Evolutionary conservation across 2,888 invertebrate species (phyloP), one percentile per base, ranked within the genome.

Genomic region (Drosophila monieri): DNA sequence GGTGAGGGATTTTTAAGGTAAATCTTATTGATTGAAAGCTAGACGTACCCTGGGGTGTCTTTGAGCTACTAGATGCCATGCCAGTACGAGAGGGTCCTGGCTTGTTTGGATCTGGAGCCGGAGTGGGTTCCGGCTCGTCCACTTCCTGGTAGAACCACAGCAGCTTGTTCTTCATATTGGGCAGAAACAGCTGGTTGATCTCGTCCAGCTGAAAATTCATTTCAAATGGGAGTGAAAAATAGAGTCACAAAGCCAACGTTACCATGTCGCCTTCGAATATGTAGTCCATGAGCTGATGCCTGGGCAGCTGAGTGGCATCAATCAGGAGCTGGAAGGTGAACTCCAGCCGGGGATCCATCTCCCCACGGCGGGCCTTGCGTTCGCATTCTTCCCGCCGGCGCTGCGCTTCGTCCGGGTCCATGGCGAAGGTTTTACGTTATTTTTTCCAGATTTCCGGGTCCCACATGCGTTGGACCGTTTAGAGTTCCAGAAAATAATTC

Each of bases 251-350:
- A 39, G 39, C 0, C 14, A 3, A 41, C 10, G 85, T 89, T 91
- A 95, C 96, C 96, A 97, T 97, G 88, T 97, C 96, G 74, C 96
- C 96, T 91, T 97, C 97, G 92, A 97, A 97, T 46, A 97, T 96
- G 89, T 96, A 95, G 91, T 97, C 97, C 96, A 97, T 97, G 72
- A 97, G 95, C 86, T 97, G 96, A 90, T 96, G 95, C 30, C 97
- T 92, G 0, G 95, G 94, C 53, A 97, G 92, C 14, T 95, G 95
- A 0, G 97, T 97, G 54, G 95, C 96, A 86, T 97, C 97, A 90
- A 97, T 96, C 76, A 97, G 93, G 52, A 97, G 93, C 90, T 97
- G 97, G 92, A 97, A 97, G 65, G 96, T 95, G 92, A 97, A 97
- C 92, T 97, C 97, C 93, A 97, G 92, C 70, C 97, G 94, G 88